Evolutionary conservation across 2,797 vertebrate genomes (phyloP).

Genomic region (Megalops cyprinoides): DNA sequence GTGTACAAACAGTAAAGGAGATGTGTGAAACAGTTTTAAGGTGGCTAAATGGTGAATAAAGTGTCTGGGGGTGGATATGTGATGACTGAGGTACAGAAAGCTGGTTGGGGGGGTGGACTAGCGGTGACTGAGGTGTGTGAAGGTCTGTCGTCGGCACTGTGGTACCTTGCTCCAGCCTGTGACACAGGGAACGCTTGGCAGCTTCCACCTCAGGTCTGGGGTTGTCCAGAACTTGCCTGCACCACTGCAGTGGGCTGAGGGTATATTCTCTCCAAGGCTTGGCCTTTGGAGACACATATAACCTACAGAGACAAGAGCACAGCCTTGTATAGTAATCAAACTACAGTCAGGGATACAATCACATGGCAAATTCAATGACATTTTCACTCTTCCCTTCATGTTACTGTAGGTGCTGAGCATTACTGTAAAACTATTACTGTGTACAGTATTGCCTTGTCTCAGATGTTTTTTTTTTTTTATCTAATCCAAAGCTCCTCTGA

Average conservation of each 20-base stretch:
- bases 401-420: background rate
- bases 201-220: slow-evolving; percentile 90
- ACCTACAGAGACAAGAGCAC: slow-evolving; percentile 69
- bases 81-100: background rate
- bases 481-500: background rate
- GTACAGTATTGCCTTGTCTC: background rate
- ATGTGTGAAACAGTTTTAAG: too few relatives aligned
- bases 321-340: background rate
- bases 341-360: background rate
- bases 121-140: background rate
- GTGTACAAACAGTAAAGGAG: too few relatives aligned
- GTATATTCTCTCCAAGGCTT: slow-evolving; percentile 65
- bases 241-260: slow-evolving; percentile 90
- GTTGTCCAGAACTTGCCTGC: slow-evolving; percentile 91
- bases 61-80: background rate
- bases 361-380: background rate
- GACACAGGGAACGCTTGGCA: slow-evolving; percentile 90
- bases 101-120: background rate
- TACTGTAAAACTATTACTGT: too few relatives aligned
- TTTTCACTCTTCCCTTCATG: background rate
- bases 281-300: slow-evolving; percentile 87
- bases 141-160: background rate
- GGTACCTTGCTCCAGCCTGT: slow-evolving; percentile 96
- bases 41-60: too few relatives aligned
- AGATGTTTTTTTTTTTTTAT: background rate